phyloP scores from a whole-genome alignment of 2,888 invertebrate species.

The Drosophila atroscutellata region DNA sequence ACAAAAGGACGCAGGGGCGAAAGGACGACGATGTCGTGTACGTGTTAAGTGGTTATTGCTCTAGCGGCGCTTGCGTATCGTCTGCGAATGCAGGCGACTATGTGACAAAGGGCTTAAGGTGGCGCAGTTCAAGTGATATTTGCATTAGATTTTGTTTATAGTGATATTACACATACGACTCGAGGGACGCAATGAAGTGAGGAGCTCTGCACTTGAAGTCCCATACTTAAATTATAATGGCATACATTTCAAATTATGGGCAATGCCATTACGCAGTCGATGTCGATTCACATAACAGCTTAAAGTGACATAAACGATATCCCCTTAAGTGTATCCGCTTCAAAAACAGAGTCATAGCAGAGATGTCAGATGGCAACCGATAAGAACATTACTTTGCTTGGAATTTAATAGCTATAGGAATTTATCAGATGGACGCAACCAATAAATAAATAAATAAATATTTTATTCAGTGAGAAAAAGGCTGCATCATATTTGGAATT shows the following conservation, averaged over 20 bases:
- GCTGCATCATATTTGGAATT: not conserved
- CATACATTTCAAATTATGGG: constrained; percentile 25
- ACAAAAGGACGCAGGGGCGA: constrained; percentile 14
- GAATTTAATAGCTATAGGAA: not conserved
- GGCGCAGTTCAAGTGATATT: constrained; percentile 61
- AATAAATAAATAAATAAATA: not conserved
- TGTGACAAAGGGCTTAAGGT: constrained; percentile 29
- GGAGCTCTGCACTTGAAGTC: constrained; percentile 20
- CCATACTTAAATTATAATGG: constrained; percentile 22
- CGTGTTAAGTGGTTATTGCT: constrained; percentile 73
- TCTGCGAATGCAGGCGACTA: constrained; percentile 28
- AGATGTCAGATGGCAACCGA: not conserved
- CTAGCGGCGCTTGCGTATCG: constrained; percentile 45
- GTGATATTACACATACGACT: constrained; percentile 47
- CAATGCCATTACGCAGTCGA: constrained; percentile 13
- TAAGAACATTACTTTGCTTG: not conserved
- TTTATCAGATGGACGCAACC: not conserved
- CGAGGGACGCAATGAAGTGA: constrained; percentile 11
- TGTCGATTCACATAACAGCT: constrained; percentile 13
- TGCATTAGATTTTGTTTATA: constrained; percentile 64
- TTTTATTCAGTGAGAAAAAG: not conserved
- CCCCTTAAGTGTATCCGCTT: not conserved
- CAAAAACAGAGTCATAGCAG: not conserved
- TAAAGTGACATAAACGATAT: constrained; percentile 27
- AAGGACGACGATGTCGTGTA: constrained; percentile 46